Conservation (phyloP, 2,113 vertebrate genomes). For the Taurulus bubalis region DNA sequence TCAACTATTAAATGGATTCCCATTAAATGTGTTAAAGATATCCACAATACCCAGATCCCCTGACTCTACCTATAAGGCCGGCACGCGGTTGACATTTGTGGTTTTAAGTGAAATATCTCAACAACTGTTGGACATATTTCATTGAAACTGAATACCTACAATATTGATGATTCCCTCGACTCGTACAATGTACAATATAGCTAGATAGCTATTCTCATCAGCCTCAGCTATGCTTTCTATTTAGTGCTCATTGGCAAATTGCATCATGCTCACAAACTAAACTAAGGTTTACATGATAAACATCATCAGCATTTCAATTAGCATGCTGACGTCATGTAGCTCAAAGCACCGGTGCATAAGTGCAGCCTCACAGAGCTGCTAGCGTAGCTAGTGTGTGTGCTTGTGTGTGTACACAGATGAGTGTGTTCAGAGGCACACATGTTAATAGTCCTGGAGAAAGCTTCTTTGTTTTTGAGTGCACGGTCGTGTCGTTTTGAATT, state of each 20-base stretch:
- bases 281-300: not conserved
- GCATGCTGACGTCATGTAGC: not conserved
- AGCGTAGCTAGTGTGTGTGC: not conserved
- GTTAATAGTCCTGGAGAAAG: not conserved
- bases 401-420: not conserved
- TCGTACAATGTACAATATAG: not conserved
- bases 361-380: too few species aligned
- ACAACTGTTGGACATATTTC: not conserved
- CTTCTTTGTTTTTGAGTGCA: slow-evolving; percentile 6
- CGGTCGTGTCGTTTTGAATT: slow-evolving; percentile 40
- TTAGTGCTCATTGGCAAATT: not conserved
- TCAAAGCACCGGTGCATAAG: not conserved
- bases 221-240: not conserved
- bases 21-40: too few species aligned
- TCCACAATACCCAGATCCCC: too few species aligned
- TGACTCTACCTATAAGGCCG: too few species aligned
- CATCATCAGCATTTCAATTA: not conserved
- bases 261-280: not conserved
- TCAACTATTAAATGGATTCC: too few species aligned
- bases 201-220: not conserved
- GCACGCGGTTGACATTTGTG: too few species aligned
- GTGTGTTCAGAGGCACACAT: not conserved
- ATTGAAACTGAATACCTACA: not conserved
- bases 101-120: too few species aligned
- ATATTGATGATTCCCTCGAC: not conserved